Evolutionary conservation across 2,113 vertebrate genomes (phyloP).

Genomic region (Amphiprion percula): DNA sequence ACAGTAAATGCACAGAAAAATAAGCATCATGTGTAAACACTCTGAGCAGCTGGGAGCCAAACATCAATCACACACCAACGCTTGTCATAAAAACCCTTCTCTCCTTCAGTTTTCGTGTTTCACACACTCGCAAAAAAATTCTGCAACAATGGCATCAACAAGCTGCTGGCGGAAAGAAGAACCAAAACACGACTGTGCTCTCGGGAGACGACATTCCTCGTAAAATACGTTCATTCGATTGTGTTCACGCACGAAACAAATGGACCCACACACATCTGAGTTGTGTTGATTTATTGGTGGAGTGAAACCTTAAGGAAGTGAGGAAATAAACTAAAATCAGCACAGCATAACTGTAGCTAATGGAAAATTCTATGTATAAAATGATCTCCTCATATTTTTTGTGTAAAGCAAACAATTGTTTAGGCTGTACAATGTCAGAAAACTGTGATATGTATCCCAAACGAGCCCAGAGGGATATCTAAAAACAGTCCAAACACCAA

Average conservation of each 20-base stretch:
- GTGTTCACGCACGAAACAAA: not conserved
- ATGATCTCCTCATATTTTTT: conserved; percentile 5
- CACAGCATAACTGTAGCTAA: not conserved
- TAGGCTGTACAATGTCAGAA: not conserved
- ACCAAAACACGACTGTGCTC: not conserved
- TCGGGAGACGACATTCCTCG: not conserved
- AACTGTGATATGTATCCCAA: too few species aligned
- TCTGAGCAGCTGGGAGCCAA: conserved; percentile 35
- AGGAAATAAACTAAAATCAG: conserved; percentile 13
- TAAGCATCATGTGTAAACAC: conserved; percentile 39
- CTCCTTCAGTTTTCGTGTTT: conserved; percentile 9
- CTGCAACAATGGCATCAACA: conserved; percentile 17
- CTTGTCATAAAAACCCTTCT: conserved; percentile 24
- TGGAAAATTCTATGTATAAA: not conserved
- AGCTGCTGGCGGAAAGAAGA: conserved; percentile 10
- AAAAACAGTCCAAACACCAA: not conserved
- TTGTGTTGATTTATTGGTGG: not conserved
- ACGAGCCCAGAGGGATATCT: not conserved
- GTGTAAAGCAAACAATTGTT: conserved; percentile 5
- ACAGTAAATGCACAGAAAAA: conserved; percentile 31
- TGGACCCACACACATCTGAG: not conserved
- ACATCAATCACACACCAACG: conserved; percentile 52
- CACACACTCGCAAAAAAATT: conserved; percentile 13
- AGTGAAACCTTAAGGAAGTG: not conserved
- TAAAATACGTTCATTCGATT: not conserved